Conservation (phyloP, 2,797 vertebrate genomes). For the Tamandua tetradactyla region DNA sequence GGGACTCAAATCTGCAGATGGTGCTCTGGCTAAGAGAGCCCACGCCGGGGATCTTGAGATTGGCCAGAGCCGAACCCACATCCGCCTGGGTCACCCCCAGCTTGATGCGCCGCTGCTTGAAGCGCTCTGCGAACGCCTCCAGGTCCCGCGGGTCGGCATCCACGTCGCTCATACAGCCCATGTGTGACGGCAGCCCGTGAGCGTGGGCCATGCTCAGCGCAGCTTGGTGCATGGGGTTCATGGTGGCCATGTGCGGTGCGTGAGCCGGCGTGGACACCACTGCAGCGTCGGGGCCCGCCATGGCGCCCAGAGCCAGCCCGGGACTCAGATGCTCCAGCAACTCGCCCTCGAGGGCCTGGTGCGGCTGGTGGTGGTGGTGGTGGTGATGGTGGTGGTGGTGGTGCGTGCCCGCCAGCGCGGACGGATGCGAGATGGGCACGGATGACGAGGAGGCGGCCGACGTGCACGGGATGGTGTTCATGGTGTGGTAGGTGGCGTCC, state of each 20-base stretch:
- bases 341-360: slow-evolving; percentile 97
- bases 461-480: slow-evolving; percentile 98
- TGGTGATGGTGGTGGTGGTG: slow-evolving; percentile 96
- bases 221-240: slow-evolving; percentile 99
- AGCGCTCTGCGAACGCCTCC: slow-evolving; percentile 97
- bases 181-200: slow-evolving; percentile 95
- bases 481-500: slow-evolving; percentile 99
- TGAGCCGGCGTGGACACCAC: slow-evolving; percentile 96
- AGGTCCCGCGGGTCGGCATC: slow-evolving; percentile 97
- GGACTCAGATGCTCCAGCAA: slow-evolving; percentile 98
- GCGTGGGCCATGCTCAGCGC: slow-evolving; percentile 98
- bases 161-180: slow-evolving; percentile 97
- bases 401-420: slow-evolving; percentile 89
- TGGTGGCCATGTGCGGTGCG: slow-evolving; percentile 96
- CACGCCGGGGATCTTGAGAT: slow-evolving; percentile 95
- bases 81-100: slow-evolving; percentile 98
- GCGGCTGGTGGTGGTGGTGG: slow-evolving; percentile 96
- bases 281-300: slow-evolving; percentile 96
- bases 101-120: slow-evolving; percentile 98
- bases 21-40: slow-evolving; percentile 96
- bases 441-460: slow-evolving; percentile 92
- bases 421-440: slow-evolving; percentile 94
- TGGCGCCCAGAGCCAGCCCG: slow-evolving; percentile 94
- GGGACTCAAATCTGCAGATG: slow-evolving; percentile 96
- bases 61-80: slow-evolving; percentile 95